Base-by-base conservation (phyloP, 1,140 invertebrate genomes). In the Aethina tumida region DNA sequence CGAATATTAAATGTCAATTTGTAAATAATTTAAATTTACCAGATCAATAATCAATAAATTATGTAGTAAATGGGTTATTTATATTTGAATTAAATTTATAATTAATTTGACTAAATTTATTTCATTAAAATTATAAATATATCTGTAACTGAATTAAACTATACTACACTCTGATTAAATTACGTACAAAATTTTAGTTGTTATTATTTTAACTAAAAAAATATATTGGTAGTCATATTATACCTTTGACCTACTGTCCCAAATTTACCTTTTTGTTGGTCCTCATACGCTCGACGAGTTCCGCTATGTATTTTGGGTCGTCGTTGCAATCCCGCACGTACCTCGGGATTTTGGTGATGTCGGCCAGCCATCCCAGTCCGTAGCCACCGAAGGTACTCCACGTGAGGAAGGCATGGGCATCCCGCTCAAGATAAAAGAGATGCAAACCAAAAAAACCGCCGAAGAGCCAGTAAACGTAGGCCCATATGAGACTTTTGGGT, bases 371-470 rank as follows among this genome's bases (percentile, higher is more conserved):
- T 2, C 90, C 91, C 6, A 85, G 53, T 3, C 87, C 86, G 52
- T 87, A 89, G 3, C 90, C 91, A 9, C 89, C 92, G 6, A 88
- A 64, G 2, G 86, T 87, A 29, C 76, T 79, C 70, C 83, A 84
- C 75, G 84, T 91, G 0, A 93, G 66, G 54, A 96, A 85, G 0
- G 84, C 91, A 53, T 97, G 92, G n/a, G 77, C 70, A 60, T 95
- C 88, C 36, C 92, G 65, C 27, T 76, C 73, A 26, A 97, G 65
- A 60, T 97, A 97, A 52, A 95, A 74, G 59, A 95, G 89, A 66
- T 97, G 93, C 2, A 89, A 60, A 1, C 92, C 86, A 65, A 10
- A 94, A 25, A 60, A 92, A 93, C 91, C 92, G 20, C 87, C 86
- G 43, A 90, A 69, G 0, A 91, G 52, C 91, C 91, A 95, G 10